phyloP scores from a whole-genome alignment of 2,888 invertebrate genomes.

The Drosophila peninsularis region DNA sequence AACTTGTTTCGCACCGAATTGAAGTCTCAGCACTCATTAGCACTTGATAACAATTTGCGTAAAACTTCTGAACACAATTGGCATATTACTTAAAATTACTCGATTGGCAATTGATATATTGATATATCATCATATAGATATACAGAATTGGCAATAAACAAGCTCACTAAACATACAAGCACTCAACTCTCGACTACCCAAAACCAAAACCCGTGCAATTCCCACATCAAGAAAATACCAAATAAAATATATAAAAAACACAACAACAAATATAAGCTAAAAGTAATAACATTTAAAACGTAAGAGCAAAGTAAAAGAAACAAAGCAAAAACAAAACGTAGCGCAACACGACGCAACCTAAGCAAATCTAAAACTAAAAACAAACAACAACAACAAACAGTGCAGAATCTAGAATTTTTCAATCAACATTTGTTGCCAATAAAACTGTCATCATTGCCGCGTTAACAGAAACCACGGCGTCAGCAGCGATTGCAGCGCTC shows the following conservation, averaged over 20 bases:
- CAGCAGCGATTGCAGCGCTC: constrained; percentile 78
- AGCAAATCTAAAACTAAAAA: constrained; percentile 16
- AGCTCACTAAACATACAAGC: constrained; percentile 50
- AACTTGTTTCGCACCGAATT: constrained; percentile 14
- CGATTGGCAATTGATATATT: constrained; percentile 54
- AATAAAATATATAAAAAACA: constrained; percentile 28
- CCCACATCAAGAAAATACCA: constrained; percentile 67
- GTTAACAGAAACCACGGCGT: constrained; percentile 81
- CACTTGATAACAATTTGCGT: constrained; percentile 70
- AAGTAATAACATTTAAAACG: constrained; percentile 11
- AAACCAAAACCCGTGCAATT: constrained; percentile 69
- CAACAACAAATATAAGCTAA: constrained; percentile 3
- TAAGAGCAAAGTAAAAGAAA: constrained; percentile 31
- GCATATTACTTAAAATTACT: constrained; percentile 50
- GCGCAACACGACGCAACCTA: constrained; percentile 5
- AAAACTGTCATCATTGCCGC: constrained; percentile 82
- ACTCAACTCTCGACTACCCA: constrained; percentile 47
- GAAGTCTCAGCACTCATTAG: constrained; percentile 26
- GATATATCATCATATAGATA: constrained; percentile 29
- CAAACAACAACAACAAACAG: constrained; percentile 35
- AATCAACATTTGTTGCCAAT: constrained; percentile 77
- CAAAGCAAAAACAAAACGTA: constrained; percentile 19
- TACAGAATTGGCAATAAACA: constrained; percentile 44
- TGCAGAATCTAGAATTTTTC: constrained; percentile 63
- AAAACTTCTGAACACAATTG: constrained; percentile 67